Evolutionary conservation across 2,113 vertebrate genomes (phyloP), one percentile per base, ranked within the genome.

Genomic region (Lophochroa leadbeateri): DNA sequence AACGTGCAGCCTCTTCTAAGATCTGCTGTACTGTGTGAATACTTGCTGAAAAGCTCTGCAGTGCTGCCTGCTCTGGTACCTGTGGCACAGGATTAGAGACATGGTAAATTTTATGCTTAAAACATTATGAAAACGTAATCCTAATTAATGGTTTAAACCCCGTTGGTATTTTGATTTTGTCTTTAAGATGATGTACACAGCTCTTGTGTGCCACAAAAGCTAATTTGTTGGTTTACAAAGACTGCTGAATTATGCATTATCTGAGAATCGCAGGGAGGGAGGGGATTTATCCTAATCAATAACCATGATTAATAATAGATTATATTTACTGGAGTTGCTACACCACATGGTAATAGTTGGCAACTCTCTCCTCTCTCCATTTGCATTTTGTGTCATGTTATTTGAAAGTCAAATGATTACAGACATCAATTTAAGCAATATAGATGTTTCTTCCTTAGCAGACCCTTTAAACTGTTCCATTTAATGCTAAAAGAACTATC

Each of bases 1-100:
- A 97, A 24, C 98, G 98, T 1, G 97, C 97, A 3, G 99, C 99
- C 95, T 99, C 99, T 3, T 99, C 99, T 10, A 99, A 95, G 75
- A 98, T 98, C 78, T 98, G 98, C 96, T 98, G 98, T 60, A 99
- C 97, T 15, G 95, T 98, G 94, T 91, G 97, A 60, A 98, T 76
- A n/a, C 91, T 95, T 7, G 96, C 57, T 8, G 97, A 97, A 37
- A 99, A 96, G 63, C 86, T 89, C 82, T 90, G 97, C 94, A 97
- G 94, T 8, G 97, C 95, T 7, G 93, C 92, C 52, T 95, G 96
- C 9, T 97, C 97, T 6, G 93, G 64, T 69, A 84, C 93, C 98
- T 99, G 44, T 0, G 13, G 0, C 3, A 28, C 3, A 81, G 53
- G 53, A 95, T 37, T 37, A 80, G 74, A 94, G 75, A 46, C 53